Base-by-base conservation (phyloP, 2,888 invertebrate genomes). In the Dexiosoma caninum region DNA sequence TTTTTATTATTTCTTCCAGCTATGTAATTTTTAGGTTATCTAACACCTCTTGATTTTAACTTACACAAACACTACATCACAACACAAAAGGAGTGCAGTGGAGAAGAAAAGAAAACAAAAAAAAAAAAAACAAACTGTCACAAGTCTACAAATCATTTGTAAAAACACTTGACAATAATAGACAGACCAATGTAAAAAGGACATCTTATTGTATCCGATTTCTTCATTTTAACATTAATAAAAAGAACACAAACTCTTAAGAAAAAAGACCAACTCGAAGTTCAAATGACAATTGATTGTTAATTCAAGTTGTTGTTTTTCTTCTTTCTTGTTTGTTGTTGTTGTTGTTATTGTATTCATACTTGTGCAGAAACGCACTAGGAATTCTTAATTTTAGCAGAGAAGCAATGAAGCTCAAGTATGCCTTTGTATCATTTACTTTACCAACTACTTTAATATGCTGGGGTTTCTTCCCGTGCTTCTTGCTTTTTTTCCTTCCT, bases 131-230 rank as follows among this genome's bases (percentile, higher is more conserved):
- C n/a, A n/a, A 64, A 62, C 66, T 80, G 74, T 69, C 82, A 83
- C 82, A 82, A 82, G 84, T 78, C 82, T 82, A 83, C 83, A 83
- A 83, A 83, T 83, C 81, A 83, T 83, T 83, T 83, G 83, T 78
- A 81, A 83, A 82, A 76, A 76, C 83, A 83, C 83, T 83, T 83
- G 83, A 83, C 82, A 78, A 82, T 83, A 83, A 83, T 83, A 83
- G 83, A 83, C 83, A 83, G 82, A 69, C 69, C 55, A 67, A 71
- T 64, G 80, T 64, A 51, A 80, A n/a, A n/a, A 78, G 72, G 74
- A 80, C 72, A 78, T 70, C 67, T 75, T 79, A 76, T 71, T 83
- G 83, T 83, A 83, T 83, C 83, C 83, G 83, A 83, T 83, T 83
- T 81, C 83, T 78, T 53, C 57, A 57, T 46, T 42, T 49, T 64